These are phyloP conservation scores for Argopecten irradians DNA, from an alignment of 1,140 invertebrate genomes.

Conservation along the genomic window DNA sequence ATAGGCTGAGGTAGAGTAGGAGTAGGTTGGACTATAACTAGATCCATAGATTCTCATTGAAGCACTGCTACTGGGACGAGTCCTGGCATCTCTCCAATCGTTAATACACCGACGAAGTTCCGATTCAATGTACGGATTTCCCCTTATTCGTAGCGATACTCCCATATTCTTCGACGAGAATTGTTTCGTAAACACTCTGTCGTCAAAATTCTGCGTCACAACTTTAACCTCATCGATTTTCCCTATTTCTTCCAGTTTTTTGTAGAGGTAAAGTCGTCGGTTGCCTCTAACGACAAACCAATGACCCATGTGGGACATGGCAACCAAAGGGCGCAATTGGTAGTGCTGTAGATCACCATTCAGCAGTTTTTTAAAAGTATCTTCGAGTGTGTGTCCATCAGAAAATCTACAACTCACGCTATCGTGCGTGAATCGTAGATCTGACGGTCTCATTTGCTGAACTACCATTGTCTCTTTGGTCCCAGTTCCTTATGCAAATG, in stretches of 20 bases:
- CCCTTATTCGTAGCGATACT: conserved; percentile 22
- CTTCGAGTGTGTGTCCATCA: conserved; percentile 33
- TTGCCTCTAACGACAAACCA: conserved; percentile 46
- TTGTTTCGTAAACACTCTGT: conserved; percentile 32
- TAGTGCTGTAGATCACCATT: neutral
- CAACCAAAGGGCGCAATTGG: conserved; percentile 25
- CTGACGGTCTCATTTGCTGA: conserved; percentile 37
- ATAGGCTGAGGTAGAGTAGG: neutral
- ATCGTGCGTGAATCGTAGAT: conserved; percentile 42
- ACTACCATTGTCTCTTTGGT: neutral
- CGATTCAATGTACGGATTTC: conserved; percentile 8
- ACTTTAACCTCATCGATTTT: conserved; percentile 28
- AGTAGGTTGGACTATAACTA: neutral
- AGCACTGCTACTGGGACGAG: neutral
- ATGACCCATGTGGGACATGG: conserved; percentile 26
- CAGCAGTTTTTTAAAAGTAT: conserved; percentile 3
- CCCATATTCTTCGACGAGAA: conserved; percentile 34
- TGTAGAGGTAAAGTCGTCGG: conserved; percentile 32
- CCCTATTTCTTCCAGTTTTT: conserved; percentile 26
- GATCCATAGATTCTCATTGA: neutral
- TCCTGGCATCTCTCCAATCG: neutral
- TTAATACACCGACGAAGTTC: conserved; percentile 25
- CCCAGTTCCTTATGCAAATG: too few species aligned
- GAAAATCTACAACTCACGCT: conserved; percentile 32
- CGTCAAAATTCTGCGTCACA: conserved; percentile 24